phyloP scores from a whole-genome alignment of 2,888 invertebrate genomes.

The Rhingia campestris region DNA sequence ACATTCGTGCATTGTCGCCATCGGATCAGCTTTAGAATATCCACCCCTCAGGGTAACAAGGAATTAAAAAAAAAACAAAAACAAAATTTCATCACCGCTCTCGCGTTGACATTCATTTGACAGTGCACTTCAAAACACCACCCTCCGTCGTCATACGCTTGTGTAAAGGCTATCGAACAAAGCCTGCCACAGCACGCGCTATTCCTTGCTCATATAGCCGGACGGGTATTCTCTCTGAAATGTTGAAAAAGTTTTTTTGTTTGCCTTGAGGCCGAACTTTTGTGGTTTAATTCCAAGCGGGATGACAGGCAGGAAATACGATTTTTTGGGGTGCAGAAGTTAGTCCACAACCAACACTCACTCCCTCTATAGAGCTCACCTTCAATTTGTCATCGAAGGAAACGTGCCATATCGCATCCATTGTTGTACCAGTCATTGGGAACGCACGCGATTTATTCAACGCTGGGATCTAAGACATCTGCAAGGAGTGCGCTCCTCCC shows the following conservation, averaged over 20 bases:
- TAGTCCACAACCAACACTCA: slow-evolving; percentile 6
- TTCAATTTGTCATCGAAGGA: slow-evolving; percentile 69
- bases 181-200: slow-evolving; percentile 22
- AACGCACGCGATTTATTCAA: slow-evolving; percentile 59
- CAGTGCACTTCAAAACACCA: slow-evolving; percentile 66
- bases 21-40: slow-evolving; percentile 14
- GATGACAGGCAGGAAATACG: slow-evolving; percentile 36
- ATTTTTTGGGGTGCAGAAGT: slow-evolving; percentile 52
- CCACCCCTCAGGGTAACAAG: slow-evolving; percentile 26
- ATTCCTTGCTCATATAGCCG: neutral
- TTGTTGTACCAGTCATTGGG: slow-evolving; percentile 67
- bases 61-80: slow-evolving; percentile 3
- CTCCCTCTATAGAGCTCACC: slow-evolving; percentile 31
- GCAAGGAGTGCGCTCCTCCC: slow-evolving; percentile 41
- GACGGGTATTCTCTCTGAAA: neutral
- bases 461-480: slow-evolving; percentile 67
- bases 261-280: slow-evolving; percentile 57
- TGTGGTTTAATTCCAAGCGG: slow-evolving; percentile 59
- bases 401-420: slow-evolving; percentile 72
- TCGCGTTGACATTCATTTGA: slow-evolving; percentile 71
- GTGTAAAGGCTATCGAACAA: neutral
- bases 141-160: slow-evolving; percentile 25
- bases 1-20: slow-evolving; percentile 9
- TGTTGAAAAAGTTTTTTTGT: slow-evolving; percentile 6
- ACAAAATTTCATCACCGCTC: slow-evolving; percentile 47